phyloP scores from a whole-genome alignment of 64 coral and sea anemone genomes.

The Stichodactyla helianthus region DNA sequence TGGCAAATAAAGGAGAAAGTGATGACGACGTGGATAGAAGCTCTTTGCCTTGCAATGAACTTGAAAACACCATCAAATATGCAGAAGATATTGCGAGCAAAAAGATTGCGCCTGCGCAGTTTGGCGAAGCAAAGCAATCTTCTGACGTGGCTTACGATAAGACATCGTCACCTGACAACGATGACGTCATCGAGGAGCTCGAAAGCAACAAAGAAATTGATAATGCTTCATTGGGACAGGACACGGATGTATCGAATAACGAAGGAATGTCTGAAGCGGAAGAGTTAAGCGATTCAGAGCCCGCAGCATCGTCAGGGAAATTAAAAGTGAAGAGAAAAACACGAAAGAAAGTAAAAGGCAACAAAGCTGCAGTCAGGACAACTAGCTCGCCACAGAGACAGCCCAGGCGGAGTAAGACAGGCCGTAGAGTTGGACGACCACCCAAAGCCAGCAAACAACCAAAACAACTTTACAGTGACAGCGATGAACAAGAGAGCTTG shows the following conservation, averaged over 20 bases:
- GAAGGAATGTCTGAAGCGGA: slow-evolving; percentile 95
- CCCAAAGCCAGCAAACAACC: slow-evolving; percentile 16
- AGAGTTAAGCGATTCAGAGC: slow-evolving; percentile 80
- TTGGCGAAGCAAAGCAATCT: background rate
- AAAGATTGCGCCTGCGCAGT: background rate
- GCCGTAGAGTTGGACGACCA: slow-evolving; percentile 27
- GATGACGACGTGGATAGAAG: slow-evolving; percentile 16
- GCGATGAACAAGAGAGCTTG: slow-evolving; percentile 32
- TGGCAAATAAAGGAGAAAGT: slow-evolving; percentile 34
- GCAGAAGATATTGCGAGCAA: background rate
- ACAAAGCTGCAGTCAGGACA: slow-evolving; percentile 22
- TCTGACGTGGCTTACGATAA: background rate
- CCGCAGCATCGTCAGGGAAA: slow-evolving; percentile 23
- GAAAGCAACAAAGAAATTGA: slow-evolving; percentile 1
- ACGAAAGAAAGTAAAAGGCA: slow-evolving; percentile 53
- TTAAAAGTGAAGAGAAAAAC: slow-evolving; percentile 73
- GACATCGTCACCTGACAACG: background rate
- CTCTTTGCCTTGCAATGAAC: slow-evolving; percentile 14
- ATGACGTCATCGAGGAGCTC: background rate
- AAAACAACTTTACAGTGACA: slow-evolving; percentile 42
- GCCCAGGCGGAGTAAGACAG: slow-evolving; percentile 23
- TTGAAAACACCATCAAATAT: background rate
- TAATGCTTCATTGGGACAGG: slow-evolving; percentile 5
- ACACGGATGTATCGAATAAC: slow-evolving; percentile 79
- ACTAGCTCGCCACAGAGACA: background rate